Evolutionary conservation across 2,797 vertebrate species (phyloP).

Genomic region (Iguana delicatissima): DNA sequence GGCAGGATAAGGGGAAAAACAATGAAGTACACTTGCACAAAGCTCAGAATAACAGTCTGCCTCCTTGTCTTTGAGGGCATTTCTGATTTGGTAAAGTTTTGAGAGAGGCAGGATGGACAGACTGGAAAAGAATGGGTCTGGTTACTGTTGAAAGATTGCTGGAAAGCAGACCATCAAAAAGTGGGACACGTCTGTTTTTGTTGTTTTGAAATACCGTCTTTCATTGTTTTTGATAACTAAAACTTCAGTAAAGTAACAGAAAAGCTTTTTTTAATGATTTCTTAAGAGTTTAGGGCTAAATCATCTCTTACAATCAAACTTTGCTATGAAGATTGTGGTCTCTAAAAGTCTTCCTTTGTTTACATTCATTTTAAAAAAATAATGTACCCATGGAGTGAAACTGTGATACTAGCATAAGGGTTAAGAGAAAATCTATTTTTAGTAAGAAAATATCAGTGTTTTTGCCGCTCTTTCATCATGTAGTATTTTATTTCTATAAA

Average conservation of each 20-base stretch:
- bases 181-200: background rate
- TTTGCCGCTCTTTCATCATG: background rate
- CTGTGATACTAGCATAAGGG: background rate
- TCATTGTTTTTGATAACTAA: background rate
- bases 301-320: background rate
- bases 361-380: background rate
- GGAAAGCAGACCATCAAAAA: too few species aligned
- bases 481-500: background rate
- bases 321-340: background rate
- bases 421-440: background rate
- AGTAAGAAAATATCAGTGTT: background rate
- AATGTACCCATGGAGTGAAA: background rate
- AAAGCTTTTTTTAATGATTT: background rate
- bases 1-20: too few species aligned
- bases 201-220: background rate
- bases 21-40: too few species aligned
- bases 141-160: too few species aligned
- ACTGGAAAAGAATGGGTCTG: too few species aligned
- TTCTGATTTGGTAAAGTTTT: too few species aligned
- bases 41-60: too few species aligned
- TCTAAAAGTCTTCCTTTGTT: background rate
- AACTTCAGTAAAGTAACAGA: background rate
- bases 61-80: too few species aligned
- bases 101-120: too few species aligned
- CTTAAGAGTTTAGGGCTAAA: background rate